Evolutionary conservation across 2,113 vertebrate species (phyloP).

Genomic region (Labeo catla): DNA sequence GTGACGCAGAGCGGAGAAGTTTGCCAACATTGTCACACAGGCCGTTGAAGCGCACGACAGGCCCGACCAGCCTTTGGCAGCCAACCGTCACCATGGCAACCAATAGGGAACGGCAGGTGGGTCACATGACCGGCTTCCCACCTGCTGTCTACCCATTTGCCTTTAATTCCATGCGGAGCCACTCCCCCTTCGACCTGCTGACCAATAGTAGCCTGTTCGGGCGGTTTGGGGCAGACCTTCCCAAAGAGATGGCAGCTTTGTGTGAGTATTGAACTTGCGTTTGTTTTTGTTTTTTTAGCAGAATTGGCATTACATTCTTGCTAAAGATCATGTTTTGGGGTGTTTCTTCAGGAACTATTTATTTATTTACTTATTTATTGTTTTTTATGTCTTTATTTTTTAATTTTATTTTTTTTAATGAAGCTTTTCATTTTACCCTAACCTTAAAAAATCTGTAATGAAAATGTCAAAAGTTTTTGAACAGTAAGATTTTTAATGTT

Average conservation of each 20-base stretch:
- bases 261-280: conserved; percentile 78
- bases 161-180: conserved; percentile 86
- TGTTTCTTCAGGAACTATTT: background rate
- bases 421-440: background rate
- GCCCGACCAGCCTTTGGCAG: conserved; percentile 22
- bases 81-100: conserved; percentile 77
- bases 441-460: background rate
- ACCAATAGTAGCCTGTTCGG: conserved; percentile 84
- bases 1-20: conserved; percentile 4
- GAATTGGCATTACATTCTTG: background rate
- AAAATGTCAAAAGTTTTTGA: background rate
- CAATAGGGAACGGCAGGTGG: conserved; percentile 87
- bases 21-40: conserved; percentile 21
- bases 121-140: conserved; percentile 83
- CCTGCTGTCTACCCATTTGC: conserved; percentile 80
- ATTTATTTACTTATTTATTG: no score
- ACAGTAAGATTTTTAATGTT: no score
- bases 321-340: background rate
- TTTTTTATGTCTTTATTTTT: background rate
- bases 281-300: background rate
- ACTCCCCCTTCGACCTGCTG: conserved; percentile 88
- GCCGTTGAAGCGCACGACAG: background rate
- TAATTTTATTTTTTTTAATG: no score
- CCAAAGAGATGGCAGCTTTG: conserved; percentile 92
- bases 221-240: conserved; percentile 86